Base-by-base conservation (phyloP, 2,797 vertebrate genomes). In the Channa striata region DNA sequence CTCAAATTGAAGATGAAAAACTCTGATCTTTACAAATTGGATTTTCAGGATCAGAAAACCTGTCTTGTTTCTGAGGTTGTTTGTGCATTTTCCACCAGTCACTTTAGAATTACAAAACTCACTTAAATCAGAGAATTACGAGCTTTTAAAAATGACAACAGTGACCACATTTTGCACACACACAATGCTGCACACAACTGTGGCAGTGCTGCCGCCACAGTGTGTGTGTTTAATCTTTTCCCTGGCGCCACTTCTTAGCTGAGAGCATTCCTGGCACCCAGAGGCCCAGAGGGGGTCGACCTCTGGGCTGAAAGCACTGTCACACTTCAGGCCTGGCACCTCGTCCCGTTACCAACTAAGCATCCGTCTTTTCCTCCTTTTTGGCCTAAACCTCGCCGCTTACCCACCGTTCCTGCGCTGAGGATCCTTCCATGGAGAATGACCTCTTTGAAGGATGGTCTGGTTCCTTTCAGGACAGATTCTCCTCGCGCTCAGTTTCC, bases 401-500 rank as follows among this genome's bases (percentile, higher is more conserved):
- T 80, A 62, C 87, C 75, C 82, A 83, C 74, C 33, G 39, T 73
- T 87, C 16, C 77, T 73, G 72, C 84, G 82, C 70, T 19, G 63
- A 82, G 86, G 81, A 89, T 89, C 87, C 86, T 75, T 80, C 78
- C 79, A 53, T 83, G 83, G 82, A 91, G 90, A 92, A 93, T 88
- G 84, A 87, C 83, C 85, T 81, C 86, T 92, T 91, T 92, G 81
- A 91, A 87, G 84, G 90, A 92, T 87, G 80, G 87, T 88, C 88
- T 83, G 77, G 86, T 84, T 88, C 84, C 80, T 91, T 90, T 93
- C 85, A 92, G 84, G 42, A 74, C 56, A 85, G 89, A 91, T 93
- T 93, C 91, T 93, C 90, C 90, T 92, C 84, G 85, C 88, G 43
- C 82, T 85, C 86, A 86, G 85, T 90, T 93, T 93, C 90, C 91